Base-by-base conservation (phyloP, 2,797 vertebrate species). In the Euthynnus affinis region DNA sequence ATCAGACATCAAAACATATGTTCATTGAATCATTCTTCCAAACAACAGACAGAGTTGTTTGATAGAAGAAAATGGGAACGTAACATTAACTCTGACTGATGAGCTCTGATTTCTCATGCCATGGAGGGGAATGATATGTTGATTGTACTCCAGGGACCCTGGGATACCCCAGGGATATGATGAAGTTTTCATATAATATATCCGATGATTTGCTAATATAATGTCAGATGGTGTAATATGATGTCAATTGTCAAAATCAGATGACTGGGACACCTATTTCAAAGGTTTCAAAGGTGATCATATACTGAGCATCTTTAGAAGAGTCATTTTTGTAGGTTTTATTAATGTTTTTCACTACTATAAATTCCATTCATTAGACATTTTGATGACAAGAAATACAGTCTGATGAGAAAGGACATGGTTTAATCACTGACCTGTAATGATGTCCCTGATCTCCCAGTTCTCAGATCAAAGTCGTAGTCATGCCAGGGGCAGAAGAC, bases 401-500 rank as follows among this genome's bases (percentile, higher is more conserved):
- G 18, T 25, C 4, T 53, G 8, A 9, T 17, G 6, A 67, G 40
- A 10, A 9, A 14, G 17, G 32, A 18, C 29, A 58, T 2, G 20
- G 40, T 20, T 74, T 46, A 22, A 62, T 22, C 6, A 72, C 89
- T 82, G 49, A 95, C 95, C 91, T 95, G 88, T 78, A 96, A 85
- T 7, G 94, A 92, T 7, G 93, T 85, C 59, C 92, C 91, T 23
- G 95, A 96, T 61, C 42, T 87, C 42, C 94, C 95, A 0, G 94
- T 95, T 68, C 91, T 91, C 68, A 96, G 93, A 71, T 95, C 88
- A 85, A 95, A 96, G 81, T 94, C 81, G 61, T 95, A 95, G 73
- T 96, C 94, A 15, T 96, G 95, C 95, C 95, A 96, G 46, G 95
- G 95, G 62, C 95, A 96, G 87, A 95, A 94, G 58, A 96, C 94